Conservation (phyloP, 2,797 vertebrate species). For the Coendou prehensilis region DNA sequence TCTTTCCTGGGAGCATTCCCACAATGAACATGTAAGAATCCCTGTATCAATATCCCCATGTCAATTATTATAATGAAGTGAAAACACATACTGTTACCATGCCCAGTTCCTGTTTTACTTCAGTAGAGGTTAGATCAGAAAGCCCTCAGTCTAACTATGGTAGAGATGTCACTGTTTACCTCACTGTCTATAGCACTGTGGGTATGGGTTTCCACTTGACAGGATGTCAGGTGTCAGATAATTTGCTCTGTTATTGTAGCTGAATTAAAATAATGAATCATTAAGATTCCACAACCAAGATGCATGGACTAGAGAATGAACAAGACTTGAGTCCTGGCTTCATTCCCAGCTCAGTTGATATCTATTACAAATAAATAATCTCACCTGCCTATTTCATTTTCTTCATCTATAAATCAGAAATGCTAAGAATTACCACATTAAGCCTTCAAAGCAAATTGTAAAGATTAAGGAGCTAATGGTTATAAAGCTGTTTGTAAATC, state of each 20-base stretch:
- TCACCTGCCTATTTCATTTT: constrained; percentile 80
- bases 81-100: not conserved
- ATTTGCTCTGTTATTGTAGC: constrained; percentile 67
- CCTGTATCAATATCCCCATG: not conserved
- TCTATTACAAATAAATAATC: constrained; percentile 80
- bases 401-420: constrained; percentile 76
- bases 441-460: constrained; percentile 55
- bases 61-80: not conserved
- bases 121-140: constrained; percentile 46
- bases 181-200: constrained; percentile 59
- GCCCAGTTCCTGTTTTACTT: not conserved
- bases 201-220: constrained; percentile 22
- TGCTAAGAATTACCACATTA: constrained; percentile 60
- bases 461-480: constrained; percentile 72
- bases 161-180: constrained; percentile 1
- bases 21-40: not conserved
- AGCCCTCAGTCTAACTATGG: not conserved
- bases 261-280: constrained; percentile 79
- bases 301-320: constrained; percentile 20
- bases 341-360: constrained; percentile 79
- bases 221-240: constrained; percentile 67
- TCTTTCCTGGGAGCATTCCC: not conserved
- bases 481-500: constrained; percentile 67
- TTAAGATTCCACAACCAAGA: constrained; percentile 69
- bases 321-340: constrained; percentile 72